These are phyloP conservation scores for Selenia dentaria DNA, from an alignment of 2,888 invertebrate species.

Conservation along the genomic window DNA sequence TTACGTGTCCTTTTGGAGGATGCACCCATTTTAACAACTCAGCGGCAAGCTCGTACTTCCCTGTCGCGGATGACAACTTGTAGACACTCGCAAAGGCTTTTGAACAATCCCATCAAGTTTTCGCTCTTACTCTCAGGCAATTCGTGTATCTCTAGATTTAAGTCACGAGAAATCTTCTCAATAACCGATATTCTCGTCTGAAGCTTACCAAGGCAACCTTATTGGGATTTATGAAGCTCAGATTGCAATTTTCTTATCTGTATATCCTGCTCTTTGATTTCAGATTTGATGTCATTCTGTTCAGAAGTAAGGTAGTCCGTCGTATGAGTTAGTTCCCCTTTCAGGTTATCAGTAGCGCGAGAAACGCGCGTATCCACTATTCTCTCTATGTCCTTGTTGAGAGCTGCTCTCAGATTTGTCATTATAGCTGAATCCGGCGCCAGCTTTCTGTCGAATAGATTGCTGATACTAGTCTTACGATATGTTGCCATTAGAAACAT, in stretches of 20 bases:
- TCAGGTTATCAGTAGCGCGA: too few species aligned
- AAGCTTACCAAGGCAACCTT: conserved; percentile 1
- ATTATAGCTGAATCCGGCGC: neutral
- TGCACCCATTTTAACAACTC: conserved; percentile 20
- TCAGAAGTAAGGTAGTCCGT: conserved; percentile 18
- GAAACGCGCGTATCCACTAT: conserved; percentile 1
- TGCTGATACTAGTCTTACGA: conserved; percentile 6
- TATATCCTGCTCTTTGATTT: neutral
- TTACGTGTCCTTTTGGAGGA: conserved; percentile 21
- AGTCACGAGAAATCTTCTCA: too few species aligned
- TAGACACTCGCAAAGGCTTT: conserved; percentile 16
- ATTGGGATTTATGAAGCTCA: neutral
- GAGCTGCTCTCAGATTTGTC: too few species aligned
- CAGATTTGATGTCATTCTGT: conserved; percentile 6
- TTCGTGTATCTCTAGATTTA: conserved; percentile 23
- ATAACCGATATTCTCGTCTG: conserved; percentile 6
- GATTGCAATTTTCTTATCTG: conserved; percentile 2
- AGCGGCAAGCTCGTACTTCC: conserved; percentile 15
- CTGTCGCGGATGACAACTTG: conserved; percentile 3
- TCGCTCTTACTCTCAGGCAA: conserved; percentile 23
- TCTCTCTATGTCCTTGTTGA: conserved; percentile 7
- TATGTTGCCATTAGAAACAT: neutral
- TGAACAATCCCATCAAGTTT: conserved; percentile 15
- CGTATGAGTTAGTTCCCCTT: conserved; percentile 9
- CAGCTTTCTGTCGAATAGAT: conserved; percentile 5